Conservation (phyloP, 2,113 vertebrate genomes). For the Chascanopsetta lugubris region DNA sequence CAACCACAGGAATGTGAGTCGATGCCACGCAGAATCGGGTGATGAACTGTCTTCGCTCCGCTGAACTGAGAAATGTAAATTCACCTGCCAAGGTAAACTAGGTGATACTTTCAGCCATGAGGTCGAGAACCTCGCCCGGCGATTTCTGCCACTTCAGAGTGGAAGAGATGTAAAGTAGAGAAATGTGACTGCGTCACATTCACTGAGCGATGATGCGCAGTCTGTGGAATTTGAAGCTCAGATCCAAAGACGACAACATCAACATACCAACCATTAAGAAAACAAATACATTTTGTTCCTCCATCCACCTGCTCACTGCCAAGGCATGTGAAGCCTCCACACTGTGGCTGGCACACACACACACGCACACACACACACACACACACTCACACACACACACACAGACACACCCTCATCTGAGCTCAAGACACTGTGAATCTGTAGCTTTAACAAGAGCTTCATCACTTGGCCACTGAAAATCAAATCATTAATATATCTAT, state of each 20-base stretch:
- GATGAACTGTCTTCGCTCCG: too few relatives aligned
- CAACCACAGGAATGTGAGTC: too few relatives aligned
- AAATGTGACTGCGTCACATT: too few relatives aligned
- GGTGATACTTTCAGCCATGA: not conserved
- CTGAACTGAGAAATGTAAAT: not conserved
- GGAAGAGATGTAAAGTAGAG: too few relatives aligned
- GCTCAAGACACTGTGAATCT: too few relatives aligned
- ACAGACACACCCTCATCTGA: conserved; percentile 41
- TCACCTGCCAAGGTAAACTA: conserved; percentile 1
- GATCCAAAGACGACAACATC: conserved; percentile 1
- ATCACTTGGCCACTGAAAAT: too few relatives aligned
- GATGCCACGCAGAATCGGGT: too few relatives aligned
- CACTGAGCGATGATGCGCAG: not conserved
- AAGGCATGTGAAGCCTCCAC: conserved; percentile 45
- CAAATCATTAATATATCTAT: too few relatives aligned
- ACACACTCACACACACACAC: too few relatives aligned
- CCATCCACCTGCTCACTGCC: conserved; percentile 26
- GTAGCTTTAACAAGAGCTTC: too few relatives aligned
- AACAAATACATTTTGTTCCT: conserved; percentile 8
- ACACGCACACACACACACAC: conserved; percentile 28
- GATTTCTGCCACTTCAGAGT: not conserved
- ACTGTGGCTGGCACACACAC: not conserved
- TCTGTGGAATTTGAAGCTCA: not conserved
- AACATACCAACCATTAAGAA: not conserved
- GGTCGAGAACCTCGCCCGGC: not conserved